Percentiles rank a stretch among this genome's conserved stretches.
Evolutionary conservation across 2,113 vertebrate genomes (phyloP).

Genomic region (Silurus glanis): DNA sequence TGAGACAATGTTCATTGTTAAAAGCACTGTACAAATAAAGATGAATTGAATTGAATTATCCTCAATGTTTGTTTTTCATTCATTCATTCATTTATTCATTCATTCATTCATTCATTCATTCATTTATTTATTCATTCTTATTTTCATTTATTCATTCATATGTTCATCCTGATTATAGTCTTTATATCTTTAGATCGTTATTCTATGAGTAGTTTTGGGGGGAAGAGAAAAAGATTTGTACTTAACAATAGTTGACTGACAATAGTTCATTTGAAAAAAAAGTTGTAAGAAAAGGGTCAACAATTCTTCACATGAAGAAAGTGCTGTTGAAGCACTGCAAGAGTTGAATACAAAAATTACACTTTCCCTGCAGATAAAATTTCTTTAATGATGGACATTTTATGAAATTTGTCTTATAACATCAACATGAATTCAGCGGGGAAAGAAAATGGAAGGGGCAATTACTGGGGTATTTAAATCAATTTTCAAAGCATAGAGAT

Average conservation of each 20-base stretch:
- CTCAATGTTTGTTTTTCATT: no score
- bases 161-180: not conserved
- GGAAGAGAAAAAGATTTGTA: not conserved
- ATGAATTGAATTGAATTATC: no score
- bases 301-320: not conserved
- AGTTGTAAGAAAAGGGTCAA: not conserved
- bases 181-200: not conserved
- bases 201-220: not conserved
- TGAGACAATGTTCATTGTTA: no score
- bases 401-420: not conserved
- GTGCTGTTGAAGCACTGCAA: not conserved
- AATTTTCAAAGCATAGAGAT: not conserved
- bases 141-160: not conserved
- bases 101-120: not conserved
- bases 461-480: not conserved
- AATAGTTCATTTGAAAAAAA: not conserved
- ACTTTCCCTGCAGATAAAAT: not conserved
- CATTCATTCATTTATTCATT: not conserved
- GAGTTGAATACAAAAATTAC: not conserved
- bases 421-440: not conserved
- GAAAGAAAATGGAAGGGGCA: not conserved
- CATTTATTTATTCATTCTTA: not conserved
- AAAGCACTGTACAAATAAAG: no score
- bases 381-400: not conserved
- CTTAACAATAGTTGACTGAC: not conserved